Evolutionary conservation across 2,888 invertebrate species (phyloP).

Genomic region (Hydrotaea cyrtoneurina): DNA sequence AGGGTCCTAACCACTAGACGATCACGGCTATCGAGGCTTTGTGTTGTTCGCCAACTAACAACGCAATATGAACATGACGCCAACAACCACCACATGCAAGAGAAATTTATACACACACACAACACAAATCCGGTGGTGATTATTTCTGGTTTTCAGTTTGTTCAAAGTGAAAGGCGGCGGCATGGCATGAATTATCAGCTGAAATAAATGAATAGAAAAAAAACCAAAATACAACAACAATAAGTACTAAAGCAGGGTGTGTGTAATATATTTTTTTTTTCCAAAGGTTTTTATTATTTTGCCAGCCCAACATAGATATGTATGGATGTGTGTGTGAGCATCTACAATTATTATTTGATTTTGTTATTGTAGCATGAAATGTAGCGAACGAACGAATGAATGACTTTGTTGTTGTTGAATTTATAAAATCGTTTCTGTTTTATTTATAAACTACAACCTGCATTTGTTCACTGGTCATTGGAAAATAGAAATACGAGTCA

Average conservation of each 20-base stretch:
- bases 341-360: neutral
- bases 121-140: constrained; percentile 15
- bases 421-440: neutral
- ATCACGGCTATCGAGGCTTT: constrained; percentile 76
- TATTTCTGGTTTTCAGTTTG: constrained; percentile 32
- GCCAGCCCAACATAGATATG: constrained; percentile 1
- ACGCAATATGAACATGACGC: neutral
- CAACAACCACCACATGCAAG: neutral
- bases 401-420: neutral
- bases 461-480: neutral
- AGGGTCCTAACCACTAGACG: constrained; percentile 81
- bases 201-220: neutral
- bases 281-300: neutral
- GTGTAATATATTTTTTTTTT: constrained; percentile 8
- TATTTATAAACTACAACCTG: neutral
- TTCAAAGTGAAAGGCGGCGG: constrained; percentile 28
- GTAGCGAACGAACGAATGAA: neutral
- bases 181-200: constrained; percentile 11
- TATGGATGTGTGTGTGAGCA: neutral
- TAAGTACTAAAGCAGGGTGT: neutral
- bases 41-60: neutral
- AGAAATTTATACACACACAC: neutral
- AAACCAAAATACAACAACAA: neutral
- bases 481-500: neutral
- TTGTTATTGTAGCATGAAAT: neutral